Base-by-base conservation (phyloP, 1,140 invertebrate species). In the Yoshiicerus persimilis region DNA sequence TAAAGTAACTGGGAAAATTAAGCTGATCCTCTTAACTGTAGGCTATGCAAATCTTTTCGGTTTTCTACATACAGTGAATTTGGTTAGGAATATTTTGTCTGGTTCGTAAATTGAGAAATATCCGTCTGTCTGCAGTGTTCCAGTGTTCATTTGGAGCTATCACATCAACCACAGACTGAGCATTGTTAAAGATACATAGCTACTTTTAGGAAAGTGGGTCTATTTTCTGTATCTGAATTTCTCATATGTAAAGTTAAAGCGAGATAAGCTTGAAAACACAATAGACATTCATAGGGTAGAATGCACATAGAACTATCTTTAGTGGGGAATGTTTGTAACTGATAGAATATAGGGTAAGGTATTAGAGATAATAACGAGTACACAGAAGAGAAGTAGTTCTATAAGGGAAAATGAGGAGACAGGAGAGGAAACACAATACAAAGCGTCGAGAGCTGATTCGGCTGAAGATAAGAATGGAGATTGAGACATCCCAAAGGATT, bases 401-500 rank as follows among this genome's bases (percentile, higher is more conserved):
- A 34, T 36, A 38, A 10, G 30, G 30, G 75, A 80, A 80, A 80
- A 77, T 77, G 70, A 77, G 32, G 32, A 80, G 75, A 80, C 75
- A 80, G 20, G 75, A 80, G 20, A 80, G 75, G 75, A 80, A 80
- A 80, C 32, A 80, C 75, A 80, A 80, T 80, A 32, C 34, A 80
- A 80, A 80, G 75, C 75, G 75, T 30, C 75, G 75, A 80, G 75
- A 80, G 75, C 75, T 80, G 75, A 80, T 80, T 80, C 75, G 75
- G 75, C 75, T 80, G 27, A 80, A 80, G 83, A 84, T 84, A 84
- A 84, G 38, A 84, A 84, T 84, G 83, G 83, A 84, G 83, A 84
- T 47, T 84, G 39, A 84, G 83, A 84, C 77, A 47, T 84, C 83
- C 83, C 83, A 30, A 47, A 84, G 83, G 83, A 84, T 84, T 84